These are phyloP conservation scores for Mycetomoellerius zeteki DNA, from an alignment of 1,140 invertebrate genomes.

Conservation along the genomic window DNA sequence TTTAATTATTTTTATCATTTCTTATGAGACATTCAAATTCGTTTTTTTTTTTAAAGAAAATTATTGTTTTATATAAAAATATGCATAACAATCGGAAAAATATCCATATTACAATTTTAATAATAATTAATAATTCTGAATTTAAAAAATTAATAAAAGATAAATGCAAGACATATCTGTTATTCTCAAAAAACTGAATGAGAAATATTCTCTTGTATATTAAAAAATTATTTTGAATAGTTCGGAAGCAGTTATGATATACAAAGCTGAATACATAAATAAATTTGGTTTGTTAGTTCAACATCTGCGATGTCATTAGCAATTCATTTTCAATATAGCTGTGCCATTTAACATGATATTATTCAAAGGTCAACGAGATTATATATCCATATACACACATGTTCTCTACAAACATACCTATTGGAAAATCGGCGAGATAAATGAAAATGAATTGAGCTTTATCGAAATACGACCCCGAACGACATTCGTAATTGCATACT, in stretches of 20 bases:
- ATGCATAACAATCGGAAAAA: background rate
- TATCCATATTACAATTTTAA: background rate
- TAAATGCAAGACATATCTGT: background rate
- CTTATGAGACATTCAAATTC: background rate
- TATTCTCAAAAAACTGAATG: background rate
- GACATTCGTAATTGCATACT: constrained; percentile 25
- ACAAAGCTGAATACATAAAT: background rate
- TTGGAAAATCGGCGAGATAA: constrained; percentile 20
- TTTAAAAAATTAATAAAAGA: background rate
- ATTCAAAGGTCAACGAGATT: constrained; percentile 3
- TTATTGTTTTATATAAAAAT: background rate
- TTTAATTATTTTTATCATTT: constrained; percentile 10
- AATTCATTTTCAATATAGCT: background rate
- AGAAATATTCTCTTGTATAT: background rate
- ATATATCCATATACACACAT: background rate
- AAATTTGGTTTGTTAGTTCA: background rate
- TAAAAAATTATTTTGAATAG: background rate
- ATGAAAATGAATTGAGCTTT: constrained; percentile 2
- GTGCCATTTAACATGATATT: background rate
- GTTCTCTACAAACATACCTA: background rate
- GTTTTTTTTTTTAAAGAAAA: background rate
- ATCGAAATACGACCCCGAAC: constrained; percentile 29
- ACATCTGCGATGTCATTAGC: background rate
- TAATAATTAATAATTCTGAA: too few species aligned
- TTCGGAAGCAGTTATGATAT: background rate